These are phyloP conservation scores for Calidris pygmaea DNA, from an alignment of 2,113 vertebrate species.

Conservation along the genomic window DNA sequence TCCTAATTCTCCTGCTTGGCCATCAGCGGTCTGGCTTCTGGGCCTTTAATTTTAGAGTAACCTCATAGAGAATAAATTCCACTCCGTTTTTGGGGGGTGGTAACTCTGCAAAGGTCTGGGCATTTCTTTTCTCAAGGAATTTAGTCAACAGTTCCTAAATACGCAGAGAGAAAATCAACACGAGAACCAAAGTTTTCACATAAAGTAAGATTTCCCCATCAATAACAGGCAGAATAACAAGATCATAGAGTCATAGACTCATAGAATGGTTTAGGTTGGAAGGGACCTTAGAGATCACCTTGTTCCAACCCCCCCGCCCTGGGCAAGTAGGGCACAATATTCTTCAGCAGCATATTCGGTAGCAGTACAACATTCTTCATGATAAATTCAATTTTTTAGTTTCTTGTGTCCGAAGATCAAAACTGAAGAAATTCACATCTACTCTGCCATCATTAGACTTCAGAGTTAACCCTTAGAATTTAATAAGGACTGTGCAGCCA, in stretches of 20 bases:
- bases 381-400: neutral
- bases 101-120: neutral
- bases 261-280: no score
- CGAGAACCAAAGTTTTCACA: neutral
- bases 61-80: neutral
- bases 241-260: no score
- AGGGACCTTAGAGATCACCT: no score
- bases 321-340: neutral
- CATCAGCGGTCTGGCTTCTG: neutral
- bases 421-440: neutral
- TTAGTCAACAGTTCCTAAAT: neutral
- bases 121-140: neutral
- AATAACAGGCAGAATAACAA: neutral
- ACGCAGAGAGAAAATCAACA: neutral
- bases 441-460: neutral
- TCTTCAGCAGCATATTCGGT: neutral
- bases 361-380: neutral
- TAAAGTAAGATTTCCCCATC: neutral
- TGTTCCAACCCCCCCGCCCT: no score
- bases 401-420: neutral
- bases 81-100: neutral
- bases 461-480: neutral
- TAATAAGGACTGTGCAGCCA: neutral
- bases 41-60: neutral
- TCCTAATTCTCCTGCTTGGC: neutral